Base-by-base conservation (phyloP, 2,888 invertebrate species). In the Drosophila mettleri region DNA sequence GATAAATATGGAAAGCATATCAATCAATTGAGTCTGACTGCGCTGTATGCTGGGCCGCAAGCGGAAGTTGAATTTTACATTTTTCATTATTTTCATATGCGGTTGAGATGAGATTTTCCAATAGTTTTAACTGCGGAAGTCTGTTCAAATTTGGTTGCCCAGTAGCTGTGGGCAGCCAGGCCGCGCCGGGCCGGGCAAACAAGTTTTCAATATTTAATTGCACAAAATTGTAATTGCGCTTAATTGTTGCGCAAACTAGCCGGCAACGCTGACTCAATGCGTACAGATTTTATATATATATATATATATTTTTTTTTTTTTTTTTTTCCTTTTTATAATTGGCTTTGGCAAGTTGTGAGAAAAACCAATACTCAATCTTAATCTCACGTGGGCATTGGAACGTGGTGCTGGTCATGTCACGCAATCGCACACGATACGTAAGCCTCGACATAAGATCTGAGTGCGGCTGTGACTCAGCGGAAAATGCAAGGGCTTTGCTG, bases 141-240 rank as follows among this genome's bases (percentile, higher is more conserved):
- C 46, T 10, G 8, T 33, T 52, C 22, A 20, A 67, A 70, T 76
- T 68, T 60, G 63, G 27, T 57, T 60, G 48, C 45, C 31, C 52
- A 64, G 51, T 45, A 33, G 52, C 63, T 55, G 58, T 55, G 43
- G 58, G 53, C 66, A 36, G 34, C 20, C 36, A 20, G 27, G 45
- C 43, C 5, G 4, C 8, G 18, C 3, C 29, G 29, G 38, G 27
- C 9, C 39, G 46, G 65, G 48, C 51, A 71, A 86, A 88, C 88
- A 12, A 60, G 88, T 83, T 88, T 87, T 68, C 68, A 85, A 82
- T 76, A 85, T 75, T 69, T 82, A 83, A 83, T 82, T 85, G 86
- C 67, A 66, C 54, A 67, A 84, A 80, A 65, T 66, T 67, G 67
- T 70, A 86, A 82, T 85, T 82, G 77, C 77, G 77, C 66, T 69